Base-by-base conservation (phyloP, 1,140 invertebrate genomes). In the Neuroterus valhalla region DNA sequence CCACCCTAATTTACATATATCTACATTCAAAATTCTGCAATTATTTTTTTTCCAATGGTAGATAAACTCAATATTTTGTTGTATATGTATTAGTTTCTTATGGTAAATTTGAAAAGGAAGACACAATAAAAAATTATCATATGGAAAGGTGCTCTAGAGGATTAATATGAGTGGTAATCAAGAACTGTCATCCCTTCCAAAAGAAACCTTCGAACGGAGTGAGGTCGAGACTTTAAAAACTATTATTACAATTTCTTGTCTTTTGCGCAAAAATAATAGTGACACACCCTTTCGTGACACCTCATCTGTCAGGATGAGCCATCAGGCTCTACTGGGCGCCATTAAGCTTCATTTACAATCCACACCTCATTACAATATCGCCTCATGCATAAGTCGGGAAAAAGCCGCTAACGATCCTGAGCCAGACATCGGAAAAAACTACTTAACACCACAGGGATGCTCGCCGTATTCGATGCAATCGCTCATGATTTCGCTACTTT, bases 261-360 rank as follows among this genome's bases (percentile, higher is more conserved):
- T 62, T 62, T 62, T 62, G 23, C 23, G 26, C 11, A 31, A 62
- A 62, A 62, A 62, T 62, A 62, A 62, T 62, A 62, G 55, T 62
- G 55, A 62, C 55, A 62, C 23, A 62, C 55, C 55, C 70, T 71
- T 75, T 71, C 21, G 12, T 71, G 26, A 45, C 44, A 69, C 69
- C 55, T 69, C 55, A 45, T 70, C 70, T 71, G 45, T 55, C 69
- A 48, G 45, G 38, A 71, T 67, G 62, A 46, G 68, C 48, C 4
- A 55, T 66, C 72, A 66, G 72, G 71, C 75, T 19, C 73, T 72
- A 68, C 74, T 73, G 74, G 77, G 78, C 83, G 79, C 88, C 86
- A 87, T 89, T 88, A 88, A 81, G 84, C 82, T 84, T 88, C 88
- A 88, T 89, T 88, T 88, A 86, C 87, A 88, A 86, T 89, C 85